A percentile compares a stretch with the other conserved stretches of the same genome.
Conservation (phyloP, 2,113 vertebrate species). For the Lepisosteus osseus region DNA sequence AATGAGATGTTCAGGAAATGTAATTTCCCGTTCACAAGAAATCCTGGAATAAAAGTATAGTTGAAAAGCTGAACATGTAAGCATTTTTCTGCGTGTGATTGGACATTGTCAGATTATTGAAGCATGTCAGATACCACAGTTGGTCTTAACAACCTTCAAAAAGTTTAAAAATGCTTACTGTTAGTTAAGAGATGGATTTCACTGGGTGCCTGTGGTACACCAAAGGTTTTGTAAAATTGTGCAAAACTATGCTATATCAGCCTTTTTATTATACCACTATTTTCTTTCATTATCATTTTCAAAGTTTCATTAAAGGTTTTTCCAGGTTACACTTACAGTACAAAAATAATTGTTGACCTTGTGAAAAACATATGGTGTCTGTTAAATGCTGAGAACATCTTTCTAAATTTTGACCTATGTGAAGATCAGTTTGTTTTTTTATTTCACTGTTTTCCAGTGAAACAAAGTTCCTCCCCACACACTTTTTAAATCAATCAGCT, state of each 20-base stretch:
- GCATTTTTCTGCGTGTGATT: not conserved
- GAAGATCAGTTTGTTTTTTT: no score
- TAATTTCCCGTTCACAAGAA: slow-evolving; percentile 21
- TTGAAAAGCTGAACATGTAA: not conserved
- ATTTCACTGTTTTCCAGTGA: no score
- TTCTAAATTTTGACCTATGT: no score
- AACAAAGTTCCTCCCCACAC: no score
- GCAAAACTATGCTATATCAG: not conserved
- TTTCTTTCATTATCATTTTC: not conserved
- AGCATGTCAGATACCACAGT: not conserved
- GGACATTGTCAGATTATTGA: not conserved
- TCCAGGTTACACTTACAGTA: no score
- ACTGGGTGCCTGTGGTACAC: not conserved
- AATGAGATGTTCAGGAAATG: slow-evolving; percentile 3
- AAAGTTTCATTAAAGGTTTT: not conserved
- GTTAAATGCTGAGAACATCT: no score
- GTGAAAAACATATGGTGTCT: no score
- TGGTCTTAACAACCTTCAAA: not conserved
- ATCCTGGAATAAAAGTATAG: not conserved
- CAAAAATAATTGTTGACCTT: no score
- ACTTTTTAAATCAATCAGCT: no score
- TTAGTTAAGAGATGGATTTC: not conserved
- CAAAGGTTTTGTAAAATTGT: not conserved
- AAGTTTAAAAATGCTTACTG: not conserved
- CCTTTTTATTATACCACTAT: slow-evolving; percentile 1